phyloP scores from a whole-genome alignment of 2,888 invertebrate genomes.

The Rotaria magnacalcarata region DNA sequence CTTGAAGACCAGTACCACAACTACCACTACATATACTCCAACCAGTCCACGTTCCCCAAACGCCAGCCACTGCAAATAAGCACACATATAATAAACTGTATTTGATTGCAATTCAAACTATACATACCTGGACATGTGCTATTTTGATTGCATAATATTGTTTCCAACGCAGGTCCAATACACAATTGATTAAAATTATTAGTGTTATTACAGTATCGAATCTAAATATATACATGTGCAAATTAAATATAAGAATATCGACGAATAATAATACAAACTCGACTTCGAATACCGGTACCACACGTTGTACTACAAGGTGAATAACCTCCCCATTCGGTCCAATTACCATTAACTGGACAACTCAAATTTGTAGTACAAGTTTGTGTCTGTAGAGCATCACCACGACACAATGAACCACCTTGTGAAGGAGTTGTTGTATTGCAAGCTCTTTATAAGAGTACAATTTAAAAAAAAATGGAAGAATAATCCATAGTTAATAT shows the following conservation, averaged over 20 bases:
- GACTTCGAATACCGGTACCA: background rate
- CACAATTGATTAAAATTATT: background rate
- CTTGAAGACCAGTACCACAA: slow-evolving; percentile 18
- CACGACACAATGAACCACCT: background rate
- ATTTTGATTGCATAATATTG: background rate
- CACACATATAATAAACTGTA: background rate
- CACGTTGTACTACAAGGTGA: slow-evolving; percentile 27
- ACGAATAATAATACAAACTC: background rate
- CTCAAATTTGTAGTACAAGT: background rate
- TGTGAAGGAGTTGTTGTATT: background rate
- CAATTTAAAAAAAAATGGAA: background rate
- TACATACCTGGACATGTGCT: slow-evolving; percentile 3
- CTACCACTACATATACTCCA: slow-evolving; percentile 18
- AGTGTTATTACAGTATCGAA: slow-evolving; percentile 2
- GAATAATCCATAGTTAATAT: too few species aligned
- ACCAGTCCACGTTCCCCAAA: background rate
- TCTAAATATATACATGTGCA: background rate
- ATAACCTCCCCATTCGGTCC: slow-evolving; percentile 17
- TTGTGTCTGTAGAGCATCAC: background rate
- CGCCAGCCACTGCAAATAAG: background rate
- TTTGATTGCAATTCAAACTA: background rate
- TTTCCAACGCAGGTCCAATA: slow-evolving; percentile 4
- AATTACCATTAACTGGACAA: slow-evolving; percentile 20
- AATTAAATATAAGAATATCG: background rate
- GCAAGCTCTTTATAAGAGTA: background rate